phyloP scores from a whole-genome alignment of 2,113 vertebrate species.

The Microcebus jonahi region DNA sequence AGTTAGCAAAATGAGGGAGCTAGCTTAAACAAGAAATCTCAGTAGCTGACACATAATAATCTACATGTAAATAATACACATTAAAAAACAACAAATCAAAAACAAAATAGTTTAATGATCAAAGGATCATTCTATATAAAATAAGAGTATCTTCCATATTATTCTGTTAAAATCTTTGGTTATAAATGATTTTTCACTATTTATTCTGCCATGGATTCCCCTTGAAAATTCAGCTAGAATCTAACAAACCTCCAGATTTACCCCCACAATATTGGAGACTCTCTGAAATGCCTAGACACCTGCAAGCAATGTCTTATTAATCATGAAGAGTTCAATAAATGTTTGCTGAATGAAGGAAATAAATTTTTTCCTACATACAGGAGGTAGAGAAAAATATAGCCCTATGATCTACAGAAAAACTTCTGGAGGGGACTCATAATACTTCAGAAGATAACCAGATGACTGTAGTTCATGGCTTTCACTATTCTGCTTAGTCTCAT shows the following conservation, averaged over 20 bases:
- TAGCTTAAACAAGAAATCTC: not conserved
- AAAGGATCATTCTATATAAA: no score
- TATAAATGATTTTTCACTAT: not conserved
- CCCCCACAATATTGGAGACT: not conserved
- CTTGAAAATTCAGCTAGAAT: not conserved
- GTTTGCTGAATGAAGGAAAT: conserved; percentile 24
- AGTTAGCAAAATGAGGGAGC: not conserved
- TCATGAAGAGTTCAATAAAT: not conserved
- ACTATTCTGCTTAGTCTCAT: not conserved
- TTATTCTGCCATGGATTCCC: not conserved
- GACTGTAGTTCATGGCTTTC: not conserved
- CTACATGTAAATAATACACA: not conserved
- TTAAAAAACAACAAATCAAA: not conserved
- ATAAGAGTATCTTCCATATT: not conserved
- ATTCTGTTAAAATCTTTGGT: not conserved
- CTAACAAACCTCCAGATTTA: not conserved
- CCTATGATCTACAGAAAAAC: not conserved
- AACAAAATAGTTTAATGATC: not conserved
- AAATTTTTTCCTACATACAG: not conserved
- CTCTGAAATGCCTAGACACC: not conserved
- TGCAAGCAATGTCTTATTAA: not conserved
- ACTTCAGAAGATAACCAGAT: conserved; percentile 32
- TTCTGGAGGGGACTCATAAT: conserved; percentile 15
- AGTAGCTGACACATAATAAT: not conserved
- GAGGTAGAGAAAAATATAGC: not conserved